phyloP scores from a whole-genome alignment of 2,888 invertebrate genomes.

The Diplazon laetatorius region DNA sequence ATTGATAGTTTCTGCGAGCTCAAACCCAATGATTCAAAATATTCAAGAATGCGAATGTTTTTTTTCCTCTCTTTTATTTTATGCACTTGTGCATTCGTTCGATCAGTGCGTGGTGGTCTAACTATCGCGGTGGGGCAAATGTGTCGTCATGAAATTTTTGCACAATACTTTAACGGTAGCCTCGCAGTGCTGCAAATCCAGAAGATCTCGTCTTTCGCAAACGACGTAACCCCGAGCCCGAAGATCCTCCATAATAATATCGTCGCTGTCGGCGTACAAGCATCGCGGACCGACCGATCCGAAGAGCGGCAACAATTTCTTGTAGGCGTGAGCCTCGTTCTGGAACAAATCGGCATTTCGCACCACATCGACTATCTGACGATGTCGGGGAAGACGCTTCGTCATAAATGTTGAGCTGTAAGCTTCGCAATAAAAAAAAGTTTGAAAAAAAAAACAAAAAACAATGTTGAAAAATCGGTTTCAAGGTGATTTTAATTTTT shows the following conservation, averaged over 20 bases:
- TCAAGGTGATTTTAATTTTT: too few species aligned
- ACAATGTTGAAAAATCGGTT: too few species aligned
- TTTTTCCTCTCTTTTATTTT: too few species aligned
- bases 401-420: conserved; percentile 70
- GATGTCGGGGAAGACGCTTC: conserved; percentile 67
- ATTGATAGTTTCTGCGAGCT: too few species aligned
- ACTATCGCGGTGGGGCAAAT: not conserved
- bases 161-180: conserved; percentile 69
- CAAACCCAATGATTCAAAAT: not conserved
- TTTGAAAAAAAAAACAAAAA: not conserved
- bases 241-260: conserved; percentile 74
- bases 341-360: conserved; percentile 67
- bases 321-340: conserved; percentile 71
- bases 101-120: not conserved
- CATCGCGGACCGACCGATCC: conserved; percentile 68
- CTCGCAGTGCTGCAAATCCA: conserved; percentile 70
- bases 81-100: too few species aligned
- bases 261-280: conserved; percentile 65
- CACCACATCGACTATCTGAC: conserved; percentile 49
- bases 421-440: conserved; percentile 60
- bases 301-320: conserved; percentile 66
- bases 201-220: conserved; percentile 66
- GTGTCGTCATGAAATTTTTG: not conserved
- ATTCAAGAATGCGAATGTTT: not conserved
- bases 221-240: conserved; percentile 66